A percentile compares a stretch with the other conserved stretches of the same genome.
These are phyloP conservation scores for Amia ocellicauda DNA, from an alignment of 2,113 vertebrate species.

Conservation along the genomic window DNA sequence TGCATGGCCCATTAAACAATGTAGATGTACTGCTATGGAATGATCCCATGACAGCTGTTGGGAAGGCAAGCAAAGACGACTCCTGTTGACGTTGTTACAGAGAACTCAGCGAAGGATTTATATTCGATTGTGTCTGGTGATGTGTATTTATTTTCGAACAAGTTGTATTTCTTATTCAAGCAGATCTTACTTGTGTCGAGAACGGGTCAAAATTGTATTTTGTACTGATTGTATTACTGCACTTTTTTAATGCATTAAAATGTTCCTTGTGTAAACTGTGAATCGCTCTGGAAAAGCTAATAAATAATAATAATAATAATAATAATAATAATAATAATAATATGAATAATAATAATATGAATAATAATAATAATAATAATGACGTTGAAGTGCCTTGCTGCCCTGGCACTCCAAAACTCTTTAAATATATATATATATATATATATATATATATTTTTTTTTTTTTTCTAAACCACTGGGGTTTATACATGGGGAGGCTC, in stretches of 20 bases:
- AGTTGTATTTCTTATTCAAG: too few relatives aligned
- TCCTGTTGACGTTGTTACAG: slow-evolving; percentile 23
- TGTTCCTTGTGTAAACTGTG: too few relatives aligned
- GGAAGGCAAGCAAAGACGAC: slow-evolving; percentile 31
- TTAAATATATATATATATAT: too few relatives aligned
- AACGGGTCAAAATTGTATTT: neutral
- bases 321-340: neutral
- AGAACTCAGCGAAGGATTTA: too few relatives aligned
- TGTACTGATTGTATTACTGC: too few relatives aligned
- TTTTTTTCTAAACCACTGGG: too few relatives aligned
- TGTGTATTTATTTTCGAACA: slow-evolving; percentile 9
- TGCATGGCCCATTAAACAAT: slow-evolving; percentile 62
- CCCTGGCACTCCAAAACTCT: too few relatives aligned
- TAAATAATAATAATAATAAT: neutral
- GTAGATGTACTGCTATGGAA: slow-evolving; percentile 57
- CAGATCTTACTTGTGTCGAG: neutral
- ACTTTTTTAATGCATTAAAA: too few relatives aligned
- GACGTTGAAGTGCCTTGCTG: too few relatives aligned
- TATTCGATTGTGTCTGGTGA: neutral
- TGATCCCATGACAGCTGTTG: slow-evolving; percentile 62
- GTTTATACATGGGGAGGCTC: too few relatives aligned
- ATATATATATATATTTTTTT: too few relatives aligned
- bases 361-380: too few relatives aligned
- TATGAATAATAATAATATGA: neutral
- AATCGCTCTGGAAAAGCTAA: neutral